Evolutionary conservation across 2,888 invertebrate genomes (phyloP), one percentile per base, ranked within the genome.

Genomic region (Papilio gigon): DNA sequence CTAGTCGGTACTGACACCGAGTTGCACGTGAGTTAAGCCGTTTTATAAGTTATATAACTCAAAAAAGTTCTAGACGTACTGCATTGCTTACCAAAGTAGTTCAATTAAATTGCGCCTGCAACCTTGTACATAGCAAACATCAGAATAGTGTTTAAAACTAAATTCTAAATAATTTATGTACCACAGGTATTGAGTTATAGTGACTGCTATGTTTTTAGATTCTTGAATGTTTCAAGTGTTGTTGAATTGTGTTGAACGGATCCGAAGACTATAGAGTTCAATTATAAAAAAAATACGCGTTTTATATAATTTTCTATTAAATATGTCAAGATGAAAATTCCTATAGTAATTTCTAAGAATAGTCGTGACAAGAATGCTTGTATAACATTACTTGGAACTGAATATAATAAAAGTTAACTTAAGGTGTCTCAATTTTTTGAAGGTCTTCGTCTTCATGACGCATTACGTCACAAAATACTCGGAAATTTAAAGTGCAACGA

Each of bases 401-500:
- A 27, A 25, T 4, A n/a, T n/a, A 14, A 50, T 25, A 25, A 12
- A 2, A 50, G 37, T 37, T 1, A 47, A 14, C 14, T 27, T 53
- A 8, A 14, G 27, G 3, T 25, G 37, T 61, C 42, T 61, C 22
- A 61, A 59, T 2, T 59, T 59, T 37, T 59, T 17, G 22, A 59
- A 35, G 22, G 22, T 59, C 12, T 5, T 9, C n/a, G 22, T 59
- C 12, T 37, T 11, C 1, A 59, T n/a, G 22, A 22, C 14, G 35
- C 20, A 37, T 35, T 20, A 33, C 33, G 35, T 58, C 40, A 42
- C 27, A 33, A 47, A 12, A 33, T 62, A n/a, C 47, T 47, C 30
- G 17, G 47, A 47, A 62, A 17, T 61, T n/a, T 61, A 47, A 61
- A 47, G 14, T 22, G 62, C 20, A 47, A 47, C 42, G 20, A 47